phyloP scores from a whole-genome alignment of 92 coral and sea anemone species.

The Epizoanthus ramosus region DNA sequence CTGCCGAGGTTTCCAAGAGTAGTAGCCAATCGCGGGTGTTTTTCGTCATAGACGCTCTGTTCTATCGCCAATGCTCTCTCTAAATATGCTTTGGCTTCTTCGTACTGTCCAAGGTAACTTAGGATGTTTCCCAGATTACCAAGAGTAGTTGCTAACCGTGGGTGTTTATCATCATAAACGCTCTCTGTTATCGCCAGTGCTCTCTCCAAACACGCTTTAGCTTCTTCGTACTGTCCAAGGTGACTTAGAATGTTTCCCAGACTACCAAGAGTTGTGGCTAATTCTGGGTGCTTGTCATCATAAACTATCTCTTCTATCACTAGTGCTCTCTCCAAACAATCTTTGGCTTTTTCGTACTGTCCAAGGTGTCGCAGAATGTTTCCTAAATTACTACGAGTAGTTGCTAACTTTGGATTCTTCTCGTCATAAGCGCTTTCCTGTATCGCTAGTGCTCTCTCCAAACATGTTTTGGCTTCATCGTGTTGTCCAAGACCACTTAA shows the following conservation, averaged over 20 bases:
- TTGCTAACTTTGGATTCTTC: constrained; percentile 27
- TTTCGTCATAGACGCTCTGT: too few species aligned
- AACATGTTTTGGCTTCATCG: background rate
- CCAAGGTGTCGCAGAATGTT: constrained; percentile 4
- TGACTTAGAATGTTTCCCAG: constrained; percentile 21
- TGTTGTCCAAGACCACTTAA: background rate
- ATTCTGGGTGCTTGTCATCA: constrained; percentile 23
- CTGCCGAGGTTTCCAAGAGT: too few species aligned
- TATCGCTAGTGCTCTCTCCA: constrained; percentile 21
- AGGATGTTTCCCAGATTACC: constrained; percentile 16
- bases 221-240: constrained; percentile 9
- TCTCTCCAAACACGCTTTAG: constrained; percentile 21
- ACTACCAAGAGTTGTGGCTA: constrained; percentile 7
- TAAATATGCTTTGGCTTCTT: background rate
- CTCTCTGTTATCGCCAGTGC: constrained; percentile 9
- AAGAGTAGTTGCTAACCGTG: background rate
- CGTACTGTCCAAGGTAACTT: constrained; percentile 13
- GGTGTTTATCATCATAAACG: background rate
- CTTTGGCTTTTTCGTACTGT: constrained; percentile 3
- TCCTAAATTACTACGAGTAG: constrained; percentile 4
- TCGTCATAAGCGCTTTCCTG: background rate
- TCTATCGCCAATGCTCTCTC: too few species aligned
- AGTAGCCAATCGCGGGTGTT: too few species aligned
- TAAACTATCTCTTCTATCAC: constrained; percentile 15
- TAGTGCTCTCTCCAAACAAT: constrained; percentile 7